A percentile compares a stretch with the other conserved stretches of the same genome.
Conservation (phyloP, 2,797 vertebrate genomes). For the Octomys mimax region DNA sequence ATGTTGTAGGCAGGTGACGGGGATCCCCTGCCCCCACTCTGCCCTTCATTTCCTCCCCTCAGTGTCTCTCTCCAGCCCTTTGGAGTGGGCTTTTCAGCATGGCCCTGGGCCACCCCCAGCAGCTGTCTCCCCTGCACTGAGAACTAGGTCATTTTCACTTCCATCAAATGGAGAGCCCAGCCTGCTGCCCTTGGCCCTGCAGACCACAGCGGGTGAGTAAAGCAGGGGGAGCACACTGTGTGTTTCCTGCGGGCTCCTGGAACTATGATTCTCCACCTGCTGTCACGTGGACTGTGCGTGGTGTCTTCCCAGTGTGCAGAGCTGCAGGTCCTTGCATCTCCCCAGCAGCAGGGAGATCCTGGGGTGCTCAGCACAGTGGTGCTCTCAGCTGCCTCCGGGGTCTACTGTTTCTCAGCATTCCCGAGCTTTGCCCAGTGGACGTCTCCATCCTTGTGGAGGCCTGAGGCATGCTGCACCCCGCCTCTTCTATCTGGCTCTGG, state of each 20-base stretch:
- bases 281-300: rapidly evolving
- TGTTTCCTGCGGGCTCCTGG: rapidly evolving
- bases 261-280: neutral
- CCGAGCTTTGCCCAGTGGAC: neutral
- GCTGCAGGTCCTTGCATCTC: no score
- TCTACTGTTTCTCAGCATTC: neutral
- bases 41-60: neutral
- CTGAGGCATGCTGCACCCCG: rapidly evolving
- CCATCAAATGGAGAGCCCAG: rapidly evolving
- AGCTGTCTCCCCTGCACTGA: neutral
- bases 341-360: rapidly evolving
- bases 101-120: neutral
- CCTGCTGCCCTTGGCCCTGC: neutral
- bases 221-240: rapidly evolving
- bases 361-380: neutral
- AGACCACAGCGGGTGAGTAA: neutral
- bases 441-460: no score
- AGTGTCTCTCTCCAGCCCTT: neutral
- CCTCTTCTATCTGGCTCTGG: neutral
- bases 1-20: conserved; percentile 32
- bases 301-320: rapidly evolving
- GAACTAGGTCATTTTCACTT: conserved; percentile 9
- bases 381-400: neutral
- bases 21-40: no score
- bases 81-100: neutral